Base-by-base conservation (phyloP, 64 coral and sea anemone species). In the Stylophora pistillata region DNA sequence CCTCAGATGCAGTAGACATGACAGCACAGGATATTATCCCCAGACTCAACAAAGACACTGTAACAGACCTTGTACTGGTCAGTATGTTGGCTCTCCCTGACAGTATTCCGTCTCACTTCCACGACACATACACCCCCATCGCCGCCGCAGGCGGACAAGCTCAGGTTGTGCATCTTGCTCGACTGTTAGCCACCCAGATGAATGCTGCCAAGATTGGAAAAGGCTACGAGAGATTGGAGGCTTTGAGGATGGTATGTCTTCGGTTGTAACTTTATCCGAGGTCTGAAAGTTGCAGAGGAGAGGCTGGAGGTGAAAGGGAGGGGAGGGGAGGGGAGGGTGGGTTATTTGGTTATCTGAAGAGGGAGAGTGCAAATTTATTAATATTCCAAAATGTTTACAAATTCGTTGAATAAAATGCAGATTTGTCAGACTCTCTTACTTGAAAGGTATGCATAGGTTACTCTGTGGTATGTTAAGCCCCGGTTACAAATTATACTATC, bases 121-220 rank as follows among this genome's bases (percentile, higher is more conserved):
- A 94, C 53, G 94, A 95, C 60, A 99, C 97, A 2, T 99, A 95
- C 93, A 99, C 97, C 21, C 97, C 97, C 21, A 99, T 99, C 55
- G 97, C 97, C 4, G 97, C 97, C 27, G 97, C 97, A 65, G 97
- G 97, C 1, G 93, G 97, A 4, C 89, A 88, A 16, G 93, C 97
- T 0, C 97, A 99, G 47, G 97, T 99, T 9, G 87, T 91, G 26
- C 97, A 99, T 93, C 90, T 99, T 14, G 93, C 97, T 15, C 81
- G 97, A 14, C 90, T 99, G 47, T 30, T 99, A 15, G 90, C 93
- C 55, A 90, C 97, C 21, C 97, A 99, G 77, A 99, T 99, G 97
- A 99, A 94, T 3, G 81, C 87, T 54, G 87, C 85, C 13, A 89
- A 89, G 63, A 88, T 99, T 93, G 97, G 97, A 56, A 91, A 93